Base-by-base conservation (phyloP, 2,113 vertebrate species). In the Cyphotilapia sp. region DNA sequence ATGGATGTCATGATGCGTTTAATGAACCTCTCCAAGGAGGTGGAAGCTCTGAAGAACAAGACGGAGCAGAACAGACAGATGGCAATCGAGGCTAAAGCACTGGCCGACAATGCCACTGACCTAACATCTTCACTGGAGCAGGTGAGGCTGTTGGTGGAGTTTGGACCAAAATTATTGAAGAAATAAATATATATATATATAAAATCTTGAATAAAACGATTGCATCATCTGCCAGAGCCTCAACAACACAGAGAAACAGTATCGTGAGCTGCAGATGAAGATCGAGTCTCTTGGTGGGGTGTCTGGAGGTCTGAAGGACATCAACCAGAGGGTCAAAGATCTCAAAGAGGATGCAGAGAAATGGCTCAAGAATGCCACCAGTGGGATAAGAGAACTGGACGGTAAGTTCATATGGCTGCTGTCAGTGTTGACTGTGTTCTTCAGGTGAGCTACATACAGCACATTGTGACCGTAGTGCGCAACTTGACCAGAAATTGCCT, bases 291-390 rank as follows among this genome's bases (percentile, higher is more conserved):
- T 97, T 11, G 96, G 92, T 0, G 93, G 87, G 2, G 92, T 24
- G 1, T 69, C 95, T 1, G 93, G 85, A 29, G 93, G 24, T 2
- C 83, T 96, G 17, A 74, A 87, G 2, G 87, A 49, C 2, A 53
- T 96, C 33, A 86, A 94, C 87, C 90, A 97, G 74, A 95, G 91
- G 56, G 95, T 95, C 27, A 91, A 83, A 0, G 90, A 80, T 11
- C 95, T 97, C 35, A 95, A 93, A 24, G 94, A 94, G 1, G 97
- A 98, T 71, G 97, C 96, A 5, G 94, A 90, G 71, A 93, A 95
- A 5, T 97, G 98, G 16, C 87, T 97, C 31, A 93, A 93, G 45
- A 96, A 97, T 83, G 97, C 96, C 56, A 96, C 51, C 45, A 95
- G 82, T 16, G 96, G 94, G 84, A 97, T 97, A 80, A 95, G 81